Conservation (phyloP, 2,113 vertebrate species). For the Callaeas wilsoni region DNA sequence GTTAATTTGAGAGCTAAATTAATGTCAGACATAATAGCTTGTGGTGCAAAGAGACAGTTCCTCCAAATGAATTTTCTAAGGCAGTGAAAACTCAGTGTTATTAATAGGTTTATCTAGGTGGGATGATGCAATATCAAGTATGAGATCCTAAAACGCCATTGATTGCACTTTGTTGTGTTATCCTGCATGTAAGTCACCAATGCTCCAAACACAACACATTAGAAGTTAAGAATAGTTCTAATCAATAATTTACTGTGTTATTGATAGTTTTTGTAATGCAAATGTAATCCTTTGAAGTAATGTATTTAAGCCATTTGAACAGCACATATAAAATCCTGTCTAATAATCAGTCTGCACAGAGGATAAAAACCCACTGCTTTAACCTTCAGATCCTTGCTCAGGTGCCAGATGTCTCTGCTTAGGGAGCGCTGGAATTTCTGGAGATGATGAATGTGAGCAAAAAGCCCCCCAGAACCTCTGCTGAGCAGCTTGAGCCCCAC, state of each 20-base stretch:
- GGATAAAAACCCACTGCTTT: background rate
- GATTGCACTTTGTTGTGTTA: background rate
- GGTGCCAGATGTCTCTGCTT: rapidly evolving
- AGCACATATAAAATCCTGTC: background rate
- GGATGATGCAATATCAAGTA: background rate
- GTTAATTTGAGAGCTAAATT: background rate
- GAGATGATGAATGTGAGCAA: background rate
- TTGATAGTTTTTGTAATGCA: background rate
- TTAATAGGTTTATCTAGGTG: background rate
- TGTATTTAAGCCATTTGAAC: background rate
- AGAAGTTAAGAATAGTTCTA: background rate
- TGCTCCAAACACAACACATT: background rate
- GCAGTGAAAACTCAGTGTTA: background rate
- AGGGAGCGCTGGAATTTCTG: background rate
- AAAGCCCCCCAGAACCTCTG: background rate
- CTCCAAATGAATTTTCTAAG: background rate
- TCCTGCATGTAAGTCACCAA: background rate
- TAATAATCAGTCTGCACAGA: background rate
- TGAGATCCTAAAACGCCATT: rapidly evolving
- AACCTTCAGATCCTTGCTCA: background rate
- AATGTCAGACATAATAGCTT: background rate
- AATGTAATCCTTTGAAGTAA: background rate
- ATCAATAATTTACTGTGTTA: background rate
- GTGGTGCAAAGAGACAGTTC: background rate
- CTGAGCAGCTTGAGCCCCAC: background rate